phyloP scores from a whole-genome alignment of 2,797 vertebrate species.

The Bradypodion pumilum region DNA sequence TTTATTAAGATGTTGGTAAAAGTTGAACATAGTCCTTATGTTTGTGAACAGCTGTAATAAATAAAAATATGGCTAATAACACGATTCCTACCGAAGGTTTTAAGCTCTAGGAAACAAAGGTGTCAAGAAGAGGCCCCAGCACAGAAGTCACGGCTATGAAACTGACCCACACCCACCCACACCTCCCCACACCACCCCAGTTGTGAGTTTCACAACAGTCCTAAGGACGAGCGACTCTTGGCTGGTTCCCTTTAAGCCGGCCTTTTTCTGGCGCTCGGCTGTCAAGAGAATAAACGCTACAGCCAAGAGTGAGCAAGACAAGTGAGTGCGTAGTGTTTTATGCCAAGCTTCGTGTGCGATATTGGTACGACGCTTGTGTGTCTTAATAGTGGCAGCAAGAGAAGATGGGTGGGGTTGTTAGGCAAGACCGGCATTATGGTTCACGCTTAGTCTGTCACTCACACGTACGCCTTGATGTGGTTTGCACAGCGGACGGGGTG shows the following conservation, averaged over 20 bases:
- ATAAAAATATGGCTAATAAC: constrained; percentile 77
- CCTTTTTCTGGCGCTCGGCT: constrained; percentile 42
- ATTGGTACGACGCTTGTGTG: not conserved
- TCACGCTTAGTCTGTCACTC: constrained; percentile 4
- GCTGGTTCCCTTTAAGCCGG: constrained; percentile 36
- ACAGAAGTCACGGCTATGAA: constrained; percentile 49
- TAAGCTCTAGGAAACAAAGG: constrained; percentile 68
- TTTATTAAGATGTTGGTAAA: constrained; percentile 84
- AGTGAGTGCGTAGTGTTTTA: constrained; percentile 4
- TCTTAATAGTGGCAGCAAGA: constrained; percentile 42
- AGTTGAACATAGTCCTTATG: constrained; percentile 76
- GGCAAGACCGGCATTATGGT: constrained; percentile 8
- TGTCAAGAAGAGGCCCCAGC: constrained; percentile 52
- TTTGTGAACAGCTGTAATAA: constrained; percentile 81
- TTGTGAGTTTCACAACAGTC: constrained; percentile 55
- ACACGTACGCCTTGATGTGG: constrained; percentile 30
- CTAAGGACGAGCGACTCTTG: too few species aligned
- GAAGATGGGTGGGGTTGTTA: constrained; percentile 10
- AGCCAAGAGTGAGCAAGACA: constrained; percentile 27
- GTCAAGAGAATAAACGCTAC: constrained; percentile 47
- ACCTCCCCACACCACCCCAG: too few species aligned
- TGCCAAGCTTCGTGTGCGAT: constrained; percentile 21
- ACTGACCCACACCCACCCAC: constrained; percentile 60
- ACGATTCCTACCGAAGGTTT: constrained; percentile 72
- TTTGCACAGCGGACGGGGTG: constrained; percentile 56